phyloP scores from a whole-genome alignment of 2,797 vertebrate genomes.

The Coluber constrictor region DNA sequence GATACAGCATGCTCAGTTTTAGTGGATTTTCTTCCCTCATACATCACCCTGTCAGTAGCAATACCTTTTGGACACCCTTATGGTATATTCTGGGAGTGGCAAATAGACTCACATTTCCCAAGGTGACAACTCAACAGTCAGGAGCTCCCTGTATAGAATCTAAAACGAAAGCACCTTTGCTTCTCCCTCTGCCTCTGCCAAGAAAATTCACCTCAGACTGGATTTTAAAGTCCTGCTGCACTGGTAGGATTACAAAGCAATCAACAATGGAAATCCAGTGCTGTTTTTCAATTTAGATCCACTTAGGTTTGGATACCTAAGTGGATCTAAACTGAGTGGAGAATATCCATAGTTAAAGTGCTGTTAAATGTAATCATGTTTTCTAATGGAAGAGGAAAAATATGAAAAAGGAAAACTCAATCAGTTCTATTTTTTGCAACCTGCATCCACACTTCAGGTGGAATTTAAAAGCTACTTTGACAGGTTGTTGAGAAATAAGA shows the following conservation, averaged over 20 bases:
- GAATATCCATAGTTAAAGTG: neutral
- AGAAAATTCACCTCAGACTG: constrained; percentile 28
- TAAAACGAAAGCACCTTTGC: neutral
- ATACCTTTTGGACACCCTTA: constrained; percentile 28
- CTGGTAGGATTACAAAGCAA: constrained; percentile 16
- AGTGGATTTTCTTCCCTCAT: constrained; percentile 18
- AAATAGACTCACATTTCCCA: constrained; percentile 42
- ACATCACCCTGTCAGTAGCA: constrained; percentile 22
- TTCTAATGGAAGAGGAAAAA: constrained; percentile 1
- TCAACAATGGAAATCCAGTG: constrained; percentile 8
- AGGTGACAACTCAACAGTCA: constrained; percentile 46
- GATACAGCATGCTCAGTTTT: constrained; percentile 17
- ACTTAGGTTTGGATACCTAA: constrained; percentile 19
- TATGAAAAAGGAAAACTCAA: constrained; percentile 34
- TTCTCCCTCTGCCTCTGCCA: neutral
- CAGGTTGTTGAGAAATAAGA: neutral
- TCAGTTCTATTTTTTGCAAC: constrained; percentile 3
- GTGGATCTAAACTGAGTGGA: neutral
- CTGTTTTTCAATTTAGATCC: neutral
- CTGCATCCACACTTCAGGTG: constrained; percentile 7
- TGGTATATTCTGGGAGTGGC: constrained; percentile 23
- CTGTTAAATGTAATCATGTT: neutral
- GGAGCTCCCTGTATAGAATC: neutral
- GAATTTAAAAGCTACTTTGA: neutral
- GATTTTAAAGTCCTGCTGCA: constrained; percentile 12